Base-by-base conservation (phyloP, 64 coral and sea anemone species). In the Actinia tenebrosa region DNA sequence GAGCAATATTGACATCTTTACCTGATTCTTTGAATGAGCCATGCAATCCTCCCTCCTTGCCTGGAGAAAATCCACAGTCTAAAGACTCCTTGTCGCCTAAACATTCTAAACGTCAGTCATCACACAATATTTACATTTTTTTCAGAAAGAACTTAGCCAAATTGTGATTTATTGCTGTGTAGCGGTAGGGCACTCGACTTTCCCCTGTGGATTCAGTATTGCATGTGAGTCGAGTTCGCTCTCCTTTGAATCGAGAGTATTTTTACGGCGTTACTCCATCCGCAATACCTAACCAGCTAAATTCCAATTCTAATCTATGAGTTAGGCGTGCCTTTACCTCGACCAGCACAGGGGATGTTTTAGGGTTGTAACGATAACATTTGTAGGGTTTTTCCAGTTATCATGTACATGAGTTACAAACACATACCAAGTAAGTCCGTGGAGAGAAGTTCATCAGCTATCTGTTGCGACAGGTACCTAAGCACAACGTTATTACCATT, bases 361-460 rank as follows among this genome's bases (percentile, higher is more conserved):
- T 37, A 37, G 30, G 30, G 30, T 37, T 37, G 30, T 37, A 37
- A 37, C 30, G 30, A 37, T 37, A 37, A 37, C 30, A 37, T 37
- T 37, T 37, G 30, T 37, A 37, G 30, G 30, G 30, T 37, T 37
- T 37, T 37, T 37, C 30, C 30, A 37, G 30, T 37, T 37, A 37
- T 37, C 30, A 37, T 37, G 30, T 37, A 37, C 30, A 75, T 26
- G 42, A 75, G 4, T 16, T 17, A 50, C 23, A 30, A 52, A 30
- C 27, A 52, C 44, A 17, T 83, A 83, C 89, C 84, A 26, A 53
- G 17, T 1, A 13, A 27, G 19, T 91, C 89, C 78, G 71, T 68
- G 8, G 60, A 80, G 58, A 91, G 45, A 45, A 91, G 78, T 26
- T 91, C 89, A 50, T 91, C 89, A 14, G 85, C 84, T 17, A 91